Percentiles rank a stretch among this genome's conserved stretches.
These are phyloP conservation scores for Julus scanicus DNA, from an alignment of 2,888 invertebrate genomes.

Conservation along the genomic window DNA sequence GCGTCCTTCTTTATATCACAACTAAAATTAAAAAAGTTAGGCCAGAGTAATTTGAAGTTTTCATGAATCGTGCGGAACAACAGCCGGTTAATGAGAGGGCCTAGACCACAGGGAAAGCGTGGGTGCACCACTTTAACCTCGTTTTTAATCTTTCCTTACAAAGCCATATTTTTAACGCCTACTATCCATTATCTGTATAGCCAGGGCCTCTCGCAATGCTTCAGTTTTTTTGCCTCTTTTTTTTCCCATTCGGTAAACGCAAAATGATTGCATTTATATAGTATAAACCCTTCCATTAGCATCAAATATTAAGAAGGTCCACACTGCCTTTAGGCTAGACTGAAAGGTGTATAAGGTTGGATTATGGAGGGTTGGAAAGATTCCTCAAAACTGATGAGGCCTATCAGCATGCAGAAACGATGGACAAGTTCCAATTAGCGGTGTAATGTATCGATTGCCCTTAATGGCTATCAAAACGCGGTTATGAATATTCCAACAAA, in stretches of 20 bases:
- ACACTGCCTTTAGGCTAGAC: not conserved
- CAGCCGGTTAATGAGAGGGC: constrained; percentile 40
- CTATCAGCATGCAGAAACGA: not conserved
- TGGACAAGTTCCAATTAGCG: constrained; percentile 4
- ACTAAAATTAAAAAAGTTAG: not conserved
- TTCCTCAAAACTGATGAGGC: constrained; percentile 10
- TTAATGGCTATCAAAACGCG: not conserved
- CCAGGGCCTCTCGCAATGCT: constrained; percentile 1
- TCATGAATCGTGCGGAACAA: constrained; percentile 45
- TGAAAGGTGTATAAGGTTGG: not conserved
- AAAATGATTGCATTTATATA: constrained; percentile 17
- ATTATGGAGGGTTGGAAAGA: not conserved
- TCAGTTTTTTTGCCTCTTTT: not conserved
- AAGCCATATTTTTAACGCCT: constrained; percentile 43
- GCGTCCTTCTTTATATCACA: not conserved
- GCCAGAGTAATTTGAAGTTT: not conserved
- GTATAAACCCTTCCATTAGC: constrained; percentile 5
- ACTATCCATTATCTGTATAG: constrained; percentile 17
- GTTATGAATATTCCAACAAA: not conserved
- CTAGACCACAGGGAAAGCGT: constrained; percentile 31
- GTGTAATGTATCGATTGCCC: not conserved
- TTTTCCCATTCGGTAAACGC: not conserved
- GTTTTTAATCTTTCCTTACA: constrained; percentile 6
- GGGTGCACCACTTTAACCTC: constrained; percentile 47
- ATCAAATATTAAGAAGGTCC: constrained; percentile 2